Base-by-base conservation (phyloP, 1,140 invertebrate species). In the Chironomus striatipennis region DNA sequence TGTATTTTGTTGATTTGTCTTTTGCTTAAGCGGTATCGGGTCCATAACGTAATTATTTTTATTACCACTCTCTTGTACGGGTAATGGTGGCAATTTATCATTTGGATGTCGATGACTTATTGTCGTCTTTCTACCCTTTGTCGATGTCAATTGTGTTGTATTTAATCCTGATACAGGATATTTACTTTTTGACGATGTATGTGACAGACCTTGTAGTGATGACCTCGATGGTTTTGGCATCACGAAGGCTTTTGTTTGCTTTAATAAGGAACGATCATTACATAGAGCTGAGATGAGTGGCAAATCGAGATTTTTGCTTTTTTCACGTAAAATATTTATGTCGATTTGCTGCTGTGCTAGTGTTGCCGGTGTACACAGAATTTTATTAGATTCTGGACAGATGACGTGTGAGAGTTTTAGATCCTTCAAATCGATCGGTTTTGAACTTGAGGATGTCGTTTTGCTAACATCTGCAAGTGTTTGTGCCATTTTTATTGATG, bases 261-360 rank as follows among this genome's bases (percentile, higher is more conserved):
- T 93, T 67, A 94, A 81, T 75, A 94, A 83, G 57, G 93, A 93
- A 42, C 90, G 86, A 81, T 96, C 94, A 80, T 95, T 95, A 83
- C 93, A 96, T 73, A 96, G 84, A 5, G 94, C 94, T 57, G 93
- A 91, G 79, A 96, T 95, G 42, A 96, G 83, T 15, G 94, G 94
- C 78, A 96, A 83, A 82, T 96, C 93, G 76, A 95, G 83, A 78
- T 94, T 91, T 76, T 91, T 90, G 83, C 92, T 94, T 83, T 94
- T 93, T 81, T 95, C 93, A 42, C 93, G 85, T 57, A 96, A 83
- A 65, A 90, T 89, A 76, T 89, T 88, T 75, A 94, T 93, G 79
- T 94, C 92, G 77, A 94, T 82, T 79, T 21, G 64, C 15, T 72
- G 79, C 76, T 72, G 74, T 10, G 18, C 64, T 64, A 18, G 7